Conservation (phyloP, 2,797 vertebrate genomes). For the Myripristis jacobus region DNA sequence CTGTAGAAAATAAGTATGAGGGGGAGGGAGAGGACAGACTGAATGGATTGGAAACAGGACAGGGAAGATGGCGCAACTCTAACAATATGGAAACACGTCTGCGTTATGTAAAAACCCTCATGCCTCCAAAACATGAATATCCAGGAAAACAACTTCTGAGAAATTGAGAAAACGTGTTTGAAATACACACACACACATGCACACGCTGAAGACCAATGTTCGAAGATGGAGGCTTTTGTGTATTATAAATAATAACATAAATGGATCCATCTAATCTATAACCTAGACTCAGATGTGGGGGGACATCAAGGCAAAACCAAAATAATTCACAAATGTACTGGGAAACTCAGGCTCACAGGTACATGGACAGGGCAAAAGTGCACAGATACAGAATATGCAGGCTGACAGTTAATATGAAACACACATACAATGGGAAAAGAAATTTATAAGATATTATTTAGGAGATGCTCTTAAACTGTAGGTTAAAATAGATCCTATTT, state of each 20-base stretch:
- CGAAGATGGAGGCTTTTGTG: not conserved
- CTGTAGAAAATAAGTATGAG: too few species aligned
- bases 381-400: not conserved
- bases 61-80: not conserved
- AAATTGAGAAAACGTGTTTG: not conserved
- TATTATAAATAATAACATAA: constrained; percentile 16
- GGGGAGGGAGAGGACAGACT: too few species aligned
- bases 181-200: not conserved
- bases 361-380: constrained; percentile 4
- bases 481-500: not conserved
- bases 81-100: not conserved
- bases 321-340: constrained; percentile 26
- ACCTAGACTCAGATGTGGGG: constrained; percentile 21
- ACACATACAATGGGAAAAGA: constrained; percentile 11
- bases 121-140: constrained; percentile 1
- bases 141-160: not conserved
- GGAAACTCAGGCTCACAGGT: constrained; percentile 18
- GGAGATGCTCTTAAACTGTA: constrained; percentile 17
- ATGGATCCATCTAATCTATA: too few species aligned
- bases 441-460: not conserved
- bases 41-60: not conserved
- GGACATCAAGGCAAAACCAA: constrained; percentile 39
- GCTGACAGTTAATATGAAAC: constrained; percentile 44
- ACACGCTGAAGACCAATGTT: not conserved
- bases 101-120: not conserved